Conservation (phyloP, 2,797 vertebrate genomes). For the Falco concolor region DNA sequence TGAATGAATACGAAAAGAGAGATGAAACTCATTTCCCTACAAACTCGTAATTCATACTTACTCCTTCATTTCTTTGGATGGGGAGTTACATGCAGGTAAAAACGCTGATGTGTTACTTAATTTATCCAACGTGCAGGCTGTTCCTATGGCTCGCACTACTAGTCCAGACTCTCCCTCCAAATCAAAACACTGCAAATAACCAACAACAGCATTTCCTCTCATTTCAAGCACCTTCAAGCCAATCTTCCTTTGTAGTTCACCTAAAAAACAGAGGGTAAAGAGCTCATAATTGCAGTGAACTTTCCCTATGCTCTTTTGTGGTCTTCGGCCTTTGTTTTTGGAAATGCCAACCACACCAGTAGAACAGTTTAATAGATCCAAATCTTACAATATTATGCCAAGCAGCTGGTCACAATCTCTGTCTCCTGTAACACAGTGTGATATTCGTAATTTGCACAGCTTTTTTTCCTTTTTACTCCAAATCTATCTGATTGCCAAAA, state of each 20-base stretch:
- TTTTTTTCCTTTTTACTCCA: background rate
- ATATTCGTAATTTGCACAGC: background rate
- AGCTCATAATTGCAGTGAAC: background rate
- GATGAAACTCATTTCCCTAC: constrained; percentile 35
- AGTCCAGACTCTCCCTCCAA: constrained; percentile 96
- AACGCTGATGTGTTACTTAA: constrained; percentile 80
- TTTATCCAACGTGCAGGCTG: constrained; percentile 96
- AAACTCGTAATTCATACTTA: constrained; percentile 82
- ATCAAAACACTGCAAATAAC: constrained; percentile 97
- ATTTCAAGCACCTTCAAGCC: constrained; percentile 98
- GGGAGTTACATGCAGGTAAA: constrained; percentile 89
- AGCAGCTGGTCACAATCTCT: background rate
- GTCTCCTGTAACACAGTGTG: background rate
- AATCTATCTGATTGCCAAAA: background rate
- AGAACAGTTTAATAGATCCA: background rate
- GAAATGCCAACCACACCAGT: background rate
- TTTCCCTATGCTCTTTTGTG: background rate
- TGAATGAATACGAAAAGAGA: constrained; percentile 47
- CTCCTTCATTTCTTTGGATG: constrained; percentile 98
- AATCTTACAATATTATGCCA: background rate
- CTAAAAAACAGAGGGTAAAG: constrained; percentile 68
- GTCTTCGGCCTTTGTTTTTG: background rate
- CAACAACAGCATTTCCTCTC: constrained; percentile 96
- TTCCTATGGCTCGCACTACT: constrained; percentile 97
- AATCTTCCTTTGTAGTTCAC: constrained; percentile 97